Percentiles rank a stretch among this genome's conserved stretches.
These are phyloP conservation scores for Coleophora flavipennella DNA, from an alignment of 2,888 invertebrate species.

Conservation along the genomic window DNA sequence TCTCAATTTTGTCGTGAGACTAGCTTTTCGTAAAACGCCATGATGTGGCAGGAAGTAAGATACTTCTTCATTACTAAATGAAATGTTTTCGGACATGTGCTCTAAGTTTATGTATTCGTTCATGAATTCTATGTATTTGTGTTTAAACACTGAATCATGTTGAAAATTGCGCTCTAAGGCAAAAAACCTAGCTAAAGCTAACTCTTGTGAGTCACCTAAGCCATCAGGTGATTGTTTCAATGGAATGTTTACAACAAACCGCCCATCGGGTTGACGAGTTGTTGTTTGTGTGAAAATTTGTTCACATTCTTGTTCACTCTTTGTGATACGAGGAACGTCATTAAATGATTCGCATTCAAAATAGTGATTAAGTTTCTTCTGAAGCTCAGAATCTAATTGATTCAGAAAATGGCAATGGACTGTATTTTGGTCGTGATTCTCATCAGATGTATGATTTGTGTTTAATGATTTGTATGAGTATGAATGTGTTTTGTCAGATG, in stretches of 20 bases:
- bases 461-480: neutral
- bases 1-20: slow-evolving; percentile 5
- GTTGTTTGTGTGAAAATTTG: slow-evolving; percentile 6
- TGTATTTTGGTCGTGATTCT: neutral
- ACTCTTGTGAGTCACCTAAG: slow-evolving; percentile 9
- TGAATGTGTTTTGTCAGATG: neutral
- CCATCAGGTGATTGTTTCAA: slow-evolving; percentile 10
- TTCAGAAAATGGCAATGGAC: neutral
- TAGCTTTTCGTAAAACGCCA: slow-evolving; percentile 11
- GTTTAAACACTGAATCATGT: slow-evolving; percentile 3
- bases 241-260: slow-evolving; percentile 14
- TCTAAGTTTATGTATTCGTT: slow-evolving; percentile 1
- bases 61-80: neutral
- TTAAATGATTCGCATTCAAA: slow-evolving; percentile 3
- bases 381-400: neutral
- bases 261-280: slow-evolving; percentile 8
- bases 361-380: slow-evolving; percentile 1
- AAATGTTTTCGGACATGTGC: slow-evolving; percentile 2
- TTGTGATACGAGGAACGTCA: neutral
- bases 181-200: slow-evolving; percentile 6
- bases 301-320: slow-evolving; percentile 12
- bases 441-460: neutral
- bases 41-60: slow-evolving; percentile 11
- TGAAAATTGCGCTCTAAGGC: slow-evolving; percentile 6
- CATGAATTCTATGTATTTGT: slow-evolving; percentile 11